A percentile compares a stretch with the other conserved stretches of the same genome.
phyloP scores from a whole-genome alignment of 2,888 invertebrate species.

The Calameuta filiformis region DNA sequence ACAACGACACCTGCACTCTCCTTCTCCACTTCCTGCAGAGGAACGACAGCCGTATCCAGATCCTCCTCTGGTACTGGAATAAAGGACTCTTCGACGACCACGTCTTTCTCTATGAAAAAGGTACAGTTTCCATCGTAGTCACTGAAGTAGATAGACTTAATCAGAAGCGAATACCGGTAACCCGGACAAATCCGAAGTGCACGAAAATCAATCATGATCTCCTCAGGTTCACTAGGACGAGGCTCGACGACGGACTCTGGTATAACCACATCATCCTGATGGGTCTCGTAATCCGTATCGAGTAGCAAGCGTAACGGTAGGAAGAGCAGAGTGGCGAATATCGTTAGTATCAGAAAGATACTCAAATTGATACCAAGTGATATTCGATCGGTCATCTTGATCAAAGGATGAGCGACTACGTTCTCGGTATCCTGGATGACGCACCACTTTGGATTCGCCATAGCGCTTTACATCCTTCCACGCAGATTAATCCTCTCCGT shows the following conservation, averaged over 20 bases:
- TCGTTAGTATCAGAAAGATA: slow-evolving; percentile 49
- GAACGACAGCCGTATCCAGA: background rate
- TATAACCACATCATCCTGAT: background rate
- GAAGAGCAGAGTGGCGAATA: slow-evolving; percentile 52
- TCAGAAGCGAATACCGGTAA: slow-evolving; percentile 40
- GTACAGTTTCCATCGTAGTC: slow-evolving; percentile 55
- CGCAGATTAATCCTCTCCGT: background rate
- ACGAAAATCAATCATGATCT: background rate
- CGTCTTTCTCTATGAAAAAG: background rate
- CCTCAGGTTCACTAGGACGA: background rate
- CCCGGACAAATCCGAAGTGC: slow-evolving; percentile 35
- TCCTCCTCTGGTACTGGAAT: background rate
- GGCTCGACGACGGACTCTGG: background rate
- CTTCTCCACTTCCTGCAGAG: slow-evolving; percentile 13
- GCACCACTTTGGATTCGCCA: background rate
- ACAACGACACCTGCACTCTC: slow-evolving; percentile 1
- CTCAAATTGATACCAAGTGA: slow-evolving; percentile 52
- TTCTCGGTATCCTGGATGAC: background rate
- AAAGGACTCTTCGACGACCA: background rate
- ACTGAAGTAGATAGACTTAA: slow-evolving; percentile 41
- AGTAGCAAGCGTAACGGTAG: slow-evolving; percentile 50
- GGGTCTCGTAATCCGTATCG: slow-evolving; percentile 38
- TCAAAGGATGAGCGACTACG: background rate
- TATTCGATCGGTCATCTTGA: slow-evolving; percentile 40
- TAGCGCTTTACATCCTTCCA: background rate